A percentile compares a stretch with the other conserved stretches of the same genome.
These are phyloP conservation scores for Leptatherina wallacei DNA, from an alignment of 2,797 vertebrate species.

Conservation along the genomic window DNA sequence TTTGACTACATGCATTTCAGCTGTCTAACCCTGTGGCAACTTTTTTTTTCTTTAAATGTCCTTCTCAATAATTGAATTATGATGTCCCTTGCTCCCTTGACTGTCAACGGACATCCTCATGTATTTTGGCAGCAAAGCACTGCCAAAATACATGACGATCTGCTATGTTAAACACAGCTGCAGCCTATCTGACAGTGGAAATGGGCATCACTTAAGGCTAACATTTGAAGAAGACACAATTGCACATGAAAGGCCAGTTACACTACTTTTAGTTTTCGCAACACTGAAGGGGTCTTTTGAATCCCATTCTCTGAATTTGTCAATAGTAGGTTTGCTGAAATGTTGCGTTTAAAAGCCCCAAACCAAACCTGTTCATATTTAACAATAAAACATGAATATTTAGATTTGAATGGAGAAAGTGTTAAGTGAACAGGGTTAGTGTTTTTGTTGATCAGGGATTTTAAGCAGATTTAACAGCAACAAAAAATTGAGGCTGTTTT, in stretches of 20 bases:
- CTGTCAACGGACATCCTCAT: conserved; percentile 43
- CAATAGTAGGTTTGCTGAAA: conserved; percentile 21
- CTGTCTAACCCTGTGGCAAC: conserved; percentile 9
- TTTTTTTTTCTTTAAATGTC: conserved; percentile 14
- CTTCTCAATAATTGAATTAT: conserved; percentile 49
- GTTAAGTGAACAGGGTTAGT: background rate
- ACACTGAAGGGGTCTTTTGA: conserved; percentile 39
- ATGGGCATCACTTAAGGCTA: conserved; percentile 36
- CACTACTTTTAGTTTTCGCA: conserved; percentile 15
- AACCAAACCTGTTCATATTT: conserved; percentile 17
- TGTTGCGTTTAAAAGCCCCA: conserved; percentile 23
- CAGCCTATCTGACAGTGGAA: conserved; percentile 38
- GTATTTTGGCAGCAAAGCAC: conserved; percentile 36
- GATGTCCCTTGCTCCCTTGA: conserved; percentile 15
- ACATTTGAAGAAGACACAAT: conserved; percentile 29
- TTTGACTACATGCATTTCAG: background rate
- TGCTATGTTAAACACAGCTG: conserved; percentile 55
- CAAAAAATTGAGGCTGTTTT: background rate
- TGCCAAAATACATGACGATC: conserved; percentile 35
- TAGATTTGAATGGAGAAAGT: background rate
- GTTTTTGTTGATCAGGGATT: background rate
- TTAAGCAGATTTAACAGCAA: too few species aligned
- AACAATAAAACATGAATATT: conserved; percentile 24
- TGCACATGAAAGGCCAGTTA: background rate
- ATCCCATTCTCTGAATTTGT: conserved; percentile 48